Evolutionary conservation across 1,140 invertebrate species (phyloP), one percentile per base, ranked within the genome.

Genomic region (Chlorops oryzae): DNA sequence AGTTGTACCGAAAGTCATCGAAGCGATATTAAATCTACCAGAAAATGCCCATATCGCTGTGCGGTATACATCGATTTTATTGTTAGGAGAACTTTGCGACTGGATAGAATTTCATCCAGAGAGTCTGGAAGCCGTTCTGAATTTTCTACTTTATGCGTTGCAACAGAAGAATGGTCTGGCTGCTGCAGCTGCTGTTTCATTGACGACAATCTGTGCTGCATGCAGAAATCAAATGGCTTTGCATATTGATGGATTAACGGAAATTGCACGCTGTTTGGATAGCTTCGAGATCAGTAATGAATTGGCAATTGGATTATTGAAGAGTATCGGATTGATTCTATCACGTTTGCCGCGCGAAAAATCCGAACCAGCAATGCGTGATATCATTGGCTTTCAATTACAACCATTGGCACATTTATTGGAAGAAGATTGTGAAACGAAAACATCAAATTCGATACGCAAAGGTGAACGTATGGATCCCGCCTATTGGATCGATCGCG

Each of bases 31-130:
- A 21, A 84, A 82, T 59, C 81, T 96, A 67, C 90, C 91, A 0
- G 80, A 85, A 52, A 83, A 83, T 45, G 86, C 87, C 0, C 94
- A 98, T 64, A 78, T 92, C 40, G 90, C 91, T 9, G 88, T 98
- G 0, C 77, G 87, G 40, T 84, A 90, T 63, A 96, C 95, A 0
- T 91, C 90, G 57, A 83, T 96, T 41, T 78, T 90, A 51, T 75
- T 99, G 13, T 74, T 98, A 24, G 94, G 93, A 5, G 92, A 96
- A 74, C 77, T 98, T 17, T 87, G 90, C 60, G 92, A 97, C 65
- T 99, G 96, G 96, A 87, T 98, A 34, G 87, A 95, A 62, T 81
- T 81, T 69, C 91, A 98, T 77, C 80, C 88, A 0, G 80, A 85
- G 50, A 82, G 83, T 22, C 71, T 95, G 59, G 85, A 90, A 67